Base-by-base conservation (phyloP, 2,888 invertebrate genomes). In the Zaprionus obscuricornis region DNA sequence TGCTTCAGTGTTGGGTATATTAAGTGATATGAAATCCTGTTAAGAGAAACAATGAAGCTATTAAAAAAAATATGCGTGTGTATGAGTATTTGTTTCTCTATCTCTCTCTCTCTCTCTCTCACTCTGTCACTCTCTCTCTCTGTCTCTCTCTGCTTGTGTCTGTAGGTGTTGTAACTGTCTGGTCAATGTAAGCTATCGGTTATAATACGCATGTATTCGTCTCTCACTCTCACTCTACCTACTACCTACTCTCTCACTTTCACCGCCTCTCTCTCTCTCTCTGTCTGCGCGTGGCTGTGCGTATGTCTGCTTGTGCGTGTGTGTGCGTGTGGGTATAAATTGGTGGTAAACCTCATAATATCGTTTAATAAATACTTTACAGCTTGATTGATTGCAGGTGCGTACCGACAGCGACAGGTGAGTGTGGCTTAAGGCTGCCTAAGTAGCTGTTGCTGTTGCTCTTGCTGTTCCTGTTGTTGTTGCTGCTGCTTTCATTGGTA, bases 341-440 rank as follows among this genome's bases (percentile, higher is more conserved):
- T 42, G 36, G 34, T 55, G 85, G 66, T 65, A 82, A 83, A 62
- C 79, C 79, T 74, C 85, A 85, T 85, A 81, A 85, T 81, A 81
- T 74, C 85, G 75, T 72, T 81, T 81, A 81, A 81, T 85, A 81
- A 81, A 81, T 85, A 85, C 83, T 83, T 75, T 81, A 78, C 85
- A 83, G 79, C 85, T 69, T 81, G 79, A 81, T 81, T 85, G 79
- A 81, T 81, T 81, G 58, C 79, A 60, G 65, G 49, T 57, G 59
- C 66, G 60, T 39, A n/a, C 39, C 42, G 55, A 46, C 46, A 31
- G 67, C 85, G 85, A 74, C 78, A 78, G 85, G 85, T 85, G 83
- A 66, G 55, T 54, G 57, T 46, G 60, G 63, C 65, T 64, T 59
- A 66, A 57, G 55, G 49, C 57, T 52, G 49, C 62, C 63, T 76